Conservation (phyloP, 2,113 vertebrate genomes). For the Rhinopomastus cyanomelas region DNA sequence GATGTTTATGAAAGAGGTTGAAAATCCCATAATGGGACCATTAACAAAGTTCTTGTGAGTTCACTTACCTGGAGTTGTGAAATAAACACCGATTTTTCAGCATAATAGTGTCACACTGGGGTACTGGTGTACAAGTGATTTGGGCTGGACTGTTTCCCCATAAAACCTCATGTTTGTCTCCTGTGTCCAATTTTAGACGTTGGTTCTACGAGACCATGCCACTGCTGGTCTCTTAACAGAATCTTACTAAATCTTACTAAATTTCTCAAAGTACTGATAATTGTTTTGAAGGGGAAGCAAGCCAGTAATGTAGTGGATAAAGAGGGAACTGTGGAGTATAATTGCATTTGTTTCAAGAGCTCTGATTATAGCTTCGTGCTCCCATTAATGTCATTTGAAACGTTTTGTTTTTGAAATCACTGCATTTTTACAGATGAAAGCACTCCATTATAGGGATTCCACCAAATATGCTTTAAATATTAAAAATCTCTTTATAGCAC, state of each 20-base stretch:
- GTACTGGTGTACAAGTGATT: background rate
- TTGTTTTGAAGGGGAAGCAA: constrained; percentile 24
- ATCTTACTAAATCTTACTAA: too few species aligned
- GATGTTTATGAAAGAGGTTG: background rate
- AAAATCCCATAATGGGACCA: background rate
- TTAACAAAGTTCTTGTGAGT: background rate
- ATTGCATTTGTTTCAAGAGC: constrained; percentile 44
- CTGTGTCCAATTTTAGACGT: background rate
- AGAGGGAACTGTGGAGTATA: constrained; percentile 34
- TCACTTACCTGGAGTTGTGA: background rate
- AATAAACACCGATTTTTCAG: background rate
- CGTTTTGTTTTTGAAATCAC: constrained; percentile 58
- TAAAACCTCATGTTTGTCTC: background rate
- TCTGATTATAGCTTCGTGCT: constrained; percentile 1
- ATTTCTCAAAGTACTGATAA: constrained; percentile 2
- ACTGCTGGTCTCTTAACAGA: background rate
- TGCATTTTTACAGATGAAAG: constrained; percentile 70
- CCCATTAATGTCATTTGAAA: constrained; percentile 56
- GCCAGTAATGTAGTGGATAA: constrained; percentile 9
- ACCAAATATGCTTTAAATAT: constrained; percentile 72
- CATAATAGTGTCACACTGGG: background rate
- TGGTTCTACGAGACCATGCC: background rate
- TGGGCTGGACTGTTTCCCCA: background rate
- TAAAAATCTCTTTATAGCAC: constrained; percentile 58
- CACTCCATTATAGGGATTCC: constrained; percentile 57